Conservation (phyloP, 2,113 vertebrate genomes). For the Crotalus viridis region DNA sequence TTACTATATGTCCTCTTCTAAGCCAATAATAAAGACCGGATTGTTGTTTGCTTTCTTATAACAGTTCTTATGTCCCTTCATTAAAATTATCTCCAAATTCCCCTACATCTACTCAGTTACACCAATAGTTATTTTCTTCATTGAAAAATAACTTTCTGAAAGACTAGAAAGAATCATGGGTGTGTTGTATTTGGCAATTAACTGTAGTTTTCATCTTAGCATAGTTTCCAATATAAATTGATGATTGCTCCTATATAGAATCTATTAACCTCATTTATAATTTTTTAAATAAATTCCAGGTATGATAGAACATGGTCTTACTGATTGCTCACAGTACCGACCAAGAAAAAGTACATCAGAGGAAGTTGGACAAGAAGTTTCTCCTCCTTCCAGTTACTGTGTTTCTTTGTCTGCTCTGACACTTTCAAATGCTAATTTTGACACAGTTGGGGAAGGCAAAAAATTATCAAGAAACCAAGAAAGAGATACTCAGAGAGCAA, state of each 20-base stretch:
- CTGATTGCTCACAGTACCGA: conserved; percentile 89
- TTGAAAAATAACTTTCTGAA: not conserved
- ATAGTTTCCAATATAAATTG: not conserved
- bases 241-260: not conserved
- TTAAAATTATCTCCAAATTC: not conserved
- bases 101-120: not conserved
- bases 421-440: conserved; percentile 45
- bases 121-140: not conserved
- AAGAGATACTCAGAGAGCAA: conserved; percentile 32
- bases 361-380: conserved; percentile 66
- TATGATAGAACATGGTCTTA: conserved; percentile 94
- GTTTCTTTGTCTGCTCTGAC: conserved; percentile 71
- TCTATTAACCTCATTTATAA: not conserved
- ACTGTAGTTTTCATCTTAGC: not conserved
- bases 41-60: not conserved
- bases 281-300: conserved; percentile 67
- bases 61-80: not conserved
- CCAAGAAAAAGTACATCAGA: conserved; percentile 86
- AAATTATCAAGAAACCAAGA: conserved; percentile 34
- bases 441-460: conserved; percentile 41
- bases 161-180: not conserved
- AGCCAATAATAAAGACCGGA: not conserved
- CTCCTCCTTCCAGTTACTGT: conserved; percentile 66
- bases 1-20: not conserved
- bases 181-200: not conserved